Evolutionary conservation across 2,888 invertebrate species (phyloP).

Genomic region (Clepsis dumicolana): DNA sequence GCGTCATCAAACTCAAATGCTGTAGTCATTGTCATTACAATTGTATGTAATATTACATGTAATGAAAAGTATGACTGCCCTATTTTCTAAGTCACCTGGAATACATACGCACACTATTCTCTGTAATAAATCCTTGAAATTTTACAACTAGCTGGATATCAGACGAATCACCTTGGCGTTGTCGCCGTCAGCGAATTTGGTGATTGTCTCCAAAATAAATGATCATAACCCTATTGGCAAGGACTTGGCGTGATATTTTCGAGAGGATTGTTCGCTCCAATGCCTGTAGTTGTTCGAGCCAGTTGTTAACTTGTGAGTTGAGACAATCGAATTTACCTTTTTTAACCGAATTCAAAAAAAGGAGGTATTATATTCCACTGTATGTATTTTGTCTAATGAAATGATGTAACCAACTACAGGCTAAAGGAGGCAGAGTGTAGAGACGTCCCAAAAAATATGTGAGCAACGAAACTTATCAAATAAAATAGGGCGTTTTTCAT

Average conservation of each 20-base stretch:
- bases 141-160: not conserved
- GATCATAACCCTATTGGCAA: not conserved
- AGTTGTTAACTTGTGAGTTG: no score
- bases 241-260: not conserved
- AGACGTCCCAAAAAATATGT: no score
- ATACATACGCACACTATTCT: not conserved
- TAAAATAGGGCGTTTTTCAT: no score
- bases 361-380: no score
- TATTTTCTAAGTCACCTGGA: not conserved
- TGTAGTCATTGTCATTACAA: not conserved
- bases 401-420: no score
- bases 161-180: not conserved
- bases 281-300: no score
- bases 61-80: not conserved
- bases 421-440: no score
- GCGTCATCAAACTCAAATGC: constrained; percentile 2
- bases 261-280: not conserved
- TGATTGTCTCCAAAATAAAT: not conserved
- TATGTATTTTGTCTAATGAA: no score
- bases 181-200: not conserved
- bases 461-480: no score
- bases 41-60: not conserved
- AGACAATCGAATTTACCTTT: no score
- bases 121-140: not conserved
- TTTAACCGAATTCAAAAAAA: no score